Evolutionary conservation across 2,888 invertebrate genomes (phyloP), one percentile per base, ranked within the genome.

Genomic region (Beris chalybata): DNA sequence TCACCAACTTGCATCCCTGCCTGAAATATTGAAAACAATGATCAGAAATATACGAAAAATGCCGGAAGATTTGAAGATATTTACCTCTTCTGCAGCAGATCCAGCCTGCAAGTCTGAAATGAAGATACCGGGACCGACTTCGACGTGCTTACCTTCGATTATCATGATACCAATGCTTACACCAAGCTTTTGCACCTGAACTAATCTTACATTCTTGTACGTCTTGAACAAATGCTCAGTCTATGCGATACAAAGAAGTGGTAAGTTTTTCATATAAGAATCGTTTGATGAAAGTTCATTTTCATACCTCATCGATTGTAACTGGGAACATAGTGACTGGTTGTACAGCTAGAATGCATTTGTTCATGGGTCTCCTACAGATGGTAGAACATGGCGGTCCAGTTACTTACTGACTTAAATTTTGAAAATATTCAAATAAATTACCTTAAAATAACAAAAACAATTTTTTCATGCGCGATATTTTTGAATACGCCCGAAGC

Each of bases 1-100:
- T 99, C 98, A 70, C 98, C 98, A 66, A 97, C 96, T 83, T 92
- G 91, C 55, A 99, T 85, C 64, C 97, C 95, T 74, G 93, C 94
- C 91, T 93, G 83, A 83, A 84, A 71, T 65, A 67, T 48, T 11
- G 13, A 4, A 56, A 61, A 43, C 43, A 57, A 44, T 53, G 7
- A 1, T 55, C 22, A 48, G 45, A 43, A 47, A 13, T 9, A 29
- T 48, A 5, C 11, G 31, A 52, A 43, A 5, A 22, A 38, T 52
- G 44, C 22, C 1, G 3, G 22, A 22, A 22, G 22, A 22, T 31
- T 56, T 11, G 30, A 9, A 30, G 7, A 64, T 52, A 43, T 22
- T 74, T 81, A 92, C 93, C 88, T 88, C 86, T 80, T 93, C 91
- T 1, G 94, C 95, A 22, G 90, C 89, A 74, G 94, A 93, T 74